Evolutionary conservation across 2,888 invertebrate species (phyloP), one percentile per base, ranked within the genome.

Genomic region (Chymomyza caudatula): DNA sequence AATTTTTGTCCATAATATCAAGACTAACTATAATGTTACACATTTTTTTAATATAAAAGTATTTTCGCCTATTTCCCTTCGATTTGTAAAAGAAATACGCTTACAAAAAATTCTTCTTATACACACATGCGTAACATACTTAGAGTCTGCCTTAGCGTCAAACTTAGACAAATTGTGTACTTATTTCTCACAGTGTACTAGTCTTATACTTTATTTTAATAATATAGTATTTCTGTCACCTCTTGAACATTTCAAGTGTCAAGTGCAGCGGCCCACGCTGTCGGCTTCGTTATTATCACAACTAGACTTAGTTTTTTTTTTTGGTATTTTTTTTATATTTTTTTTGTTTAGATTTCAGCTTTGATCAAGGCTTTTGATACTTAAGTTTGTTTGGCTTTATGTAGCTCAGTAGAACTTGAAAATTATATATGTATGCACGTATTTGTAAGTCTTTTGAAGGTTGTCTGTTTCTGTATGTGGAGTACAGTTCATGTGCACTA

Each of bases 261-360:
- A 77, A 79, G 69, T 73, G 70, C 74, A 76, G 63, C 73, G 64
- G 66, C 77, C 78, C 73, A 77, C 78, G 76, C 74, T 61, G 64
- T 65, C 69, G 69, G 57, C 62, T 58, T 69, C 66, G 60, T 60
- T 62, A 72, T 75, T 77, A 77, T 72, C 77, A 74, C 66, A 54
- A 25, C 52, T 71, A 65, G 75, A 60, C 71, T 49, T 17, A 60
- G 19, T 56, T 70, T 67, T 67, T 63, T 37, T 37, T 63, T 68
- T 60, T 37, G 55, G 53, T 69, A 52, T 42, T 61, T 57, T 65
- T 22, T 54, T 58, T 63, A 56, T 65, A 63, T 54, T 3, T 53
- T 63, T 51, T 67, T 61, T 59, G 51, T 58, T 61, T 56, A 4
- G 47, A 49, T 63, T 68, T 69, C 19, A 52, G 55, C 67, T 69